Conservation (phyloP, 2,113 vertebrate genomes). For the Chamaetylas fuelleborni region DNA sequence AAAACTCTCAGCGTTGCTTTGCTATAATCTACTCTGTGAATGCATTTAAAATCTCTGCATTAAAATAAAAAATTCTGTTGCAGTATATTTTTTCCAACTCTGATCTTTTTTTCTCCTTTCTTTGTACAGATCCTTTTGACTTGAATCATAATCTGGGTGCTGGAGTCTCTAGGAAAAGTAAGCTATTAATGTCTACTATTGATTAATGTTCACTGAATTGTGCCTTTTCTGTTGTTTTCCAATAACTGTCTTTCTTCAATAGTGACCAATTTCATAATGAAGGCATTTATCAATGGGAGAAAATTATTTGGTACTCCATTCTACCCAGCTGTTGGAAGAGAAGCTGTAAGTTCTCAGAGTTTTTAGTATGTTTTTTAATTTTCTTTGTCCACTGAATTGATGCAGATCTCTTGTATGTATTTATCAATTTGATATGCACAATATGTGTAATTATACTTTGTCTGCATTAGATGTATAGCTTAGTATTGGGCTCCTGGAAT, state of each 20-base stretch:
- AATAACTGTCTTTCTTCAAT: conserved; percentile 44
- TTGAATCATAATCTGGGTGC: conserved; percentile 98
- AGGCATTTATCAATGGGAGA: conserved; percentile 97
- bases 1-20: neutral
- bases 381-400: neutral
- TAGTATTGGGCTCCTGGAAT: neutral
- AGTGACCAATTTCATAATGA: conserved; percentile 99
- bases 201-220: neutral
- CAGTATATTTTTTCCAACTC: neutral
- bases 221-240: neutral
- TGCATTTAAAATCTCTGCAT: neutral
- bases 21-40: neutral
- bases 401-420: neutral
- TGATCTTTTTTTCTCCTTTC: neutral
- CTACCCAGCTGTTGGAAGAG: conserved; percentile 86
- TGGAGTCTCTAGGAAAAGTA: conserved; percentile 99
- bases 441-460: neutral
- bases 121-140: conserved; percentile 92
- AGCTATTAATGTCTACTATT: conserved; percentile 40
- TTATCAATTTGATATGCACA: neutral
- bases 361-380: neutral
- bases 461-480: neutral
- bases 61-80: neutral
- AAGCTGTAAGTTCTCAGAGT: conserved; percentile 82
- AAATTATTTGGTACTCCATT: conserved; percentile 94